A percentile compares a stretch with the other conserved stretches of the same genome.
Evolutionary conservation across 2,797 vertebrate species (phyloP).

Genomic region (Sylvilagus floridanus): DNA sequence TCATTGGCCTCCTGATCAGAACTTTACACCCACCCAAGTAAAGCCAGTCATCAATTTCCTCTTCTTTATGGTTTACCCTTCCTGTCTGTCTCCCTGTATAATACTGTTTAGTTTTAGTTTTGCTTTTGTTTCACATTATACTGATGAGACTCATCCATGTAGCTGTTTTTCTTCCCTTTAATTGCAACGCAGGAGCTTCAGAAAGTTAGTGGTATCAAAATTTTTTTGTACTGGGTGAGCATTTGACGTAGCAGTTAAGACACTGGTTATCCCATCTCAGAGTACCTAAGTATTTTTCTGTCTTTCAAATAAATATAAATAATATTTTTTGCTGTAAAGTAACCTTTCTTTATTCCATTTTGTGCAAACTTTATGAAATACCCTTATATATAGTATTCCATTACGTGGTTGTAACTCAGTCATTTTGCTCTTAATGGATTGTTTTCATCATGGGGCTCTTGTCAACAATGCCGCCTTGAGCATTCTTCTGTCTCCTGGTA

Average conservation of each 20-base stretch:
- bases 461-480: neutral
- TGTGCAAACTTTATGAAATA: too few species aligned
- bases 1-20: neutral
- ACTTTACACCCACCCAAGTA: neutral
- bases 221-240: too few species aligned
- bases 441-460: neutral
- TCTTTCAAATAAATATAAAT: too few species aligned
- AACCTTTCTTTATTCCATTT: too few species aligned
- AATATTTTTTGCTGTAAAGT: too few species aligned
- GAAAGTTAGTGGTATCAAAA: too few species aligned
- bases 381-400: too few species aligned
- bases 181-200: neutral
- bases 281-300: too few species aligned
- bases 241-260: too few species aligned
- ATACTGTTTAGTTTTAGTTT: neutral
- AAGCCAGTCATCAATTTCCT: neutral
- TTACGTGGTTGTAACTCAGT: neutral
- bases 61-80: neutral
- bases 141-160: neutral
- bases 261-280: too few species aligned
- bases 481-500: neutral
- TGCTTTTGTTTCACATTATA: neutral
- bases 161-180: neutral
- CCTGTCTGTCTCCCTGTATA: neutral
- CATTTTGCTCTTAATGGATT: neutral